Percentiles rank a stretch among this genome's conserved stretches.
Conservation (phyloP, 2,888 invertebrate genomes). For the Epinotia demarniana region DNA sequence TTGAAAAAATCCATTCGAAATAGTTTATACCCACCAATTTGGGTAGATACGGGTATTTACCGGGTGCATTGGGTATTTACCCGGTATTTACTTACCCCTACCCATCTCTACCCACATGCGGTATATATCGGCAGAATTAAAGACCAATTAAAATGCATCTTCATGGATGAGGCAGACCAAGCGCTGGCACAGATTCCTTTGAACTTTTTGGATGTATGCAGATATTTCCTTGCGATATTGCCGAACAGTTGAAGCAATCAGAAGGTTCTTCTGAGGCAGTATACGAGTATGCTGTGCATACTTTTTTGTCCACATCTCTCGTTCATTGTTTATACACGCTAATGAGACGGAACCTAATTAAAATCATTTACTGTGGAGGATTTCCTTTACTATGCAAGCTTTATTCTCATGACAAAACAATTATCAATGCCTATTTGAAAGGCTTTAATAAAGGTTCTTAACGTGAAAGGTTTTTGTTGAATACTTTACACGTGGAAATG, state of each 20-base stretch:
- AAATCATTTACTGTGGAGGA: slow-evolving; percentile 15
- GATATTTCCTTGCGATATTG: neutral
- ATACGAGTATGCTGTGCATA: neutral
- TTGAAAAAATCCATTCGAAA: too few relatives aligned
- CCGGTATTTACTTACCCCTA: too few relatives aligned
- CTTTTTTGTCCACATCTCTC: slow-evolving; percentile 9
- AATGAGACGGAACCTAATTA: slow-evolving; percentile 18
- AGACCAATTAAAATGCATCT: too few relatives aligned
- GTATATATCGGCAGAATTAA: too few relatives aligned
- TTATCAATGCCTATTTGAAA: slow-evolving; percentile 1
- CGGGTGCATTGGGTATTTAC: too few relatives aligned
- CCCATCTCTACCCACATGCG: too few relatives aligned
- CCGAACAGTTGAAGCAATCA: neutral
- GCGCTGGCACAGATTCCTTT: too few relatives aligned
- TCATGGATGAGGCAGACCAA: too few relatives aligned
- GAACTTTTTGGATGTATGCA: too few relatives aligned
- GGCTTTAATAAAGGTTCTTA: neutral
- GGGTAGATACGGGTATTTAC: too few relatives aligned
- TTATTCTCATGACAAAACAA: slow-evolving; percentile 19
- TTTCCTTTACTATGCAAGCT: neutral
- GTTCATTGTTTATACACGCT: slow-evolving; percentile 15
- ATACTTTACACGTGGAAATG: too few relatives aligned
- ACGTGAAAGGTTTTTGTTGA: neutral
- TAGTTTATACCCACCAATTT: too few relatives aligned
- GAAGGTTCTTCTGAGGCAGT: neutral